Base-by-base conservation (phyloP, 2,797 vertebrate genomes). In the Tragopan temminckii region DNA sequence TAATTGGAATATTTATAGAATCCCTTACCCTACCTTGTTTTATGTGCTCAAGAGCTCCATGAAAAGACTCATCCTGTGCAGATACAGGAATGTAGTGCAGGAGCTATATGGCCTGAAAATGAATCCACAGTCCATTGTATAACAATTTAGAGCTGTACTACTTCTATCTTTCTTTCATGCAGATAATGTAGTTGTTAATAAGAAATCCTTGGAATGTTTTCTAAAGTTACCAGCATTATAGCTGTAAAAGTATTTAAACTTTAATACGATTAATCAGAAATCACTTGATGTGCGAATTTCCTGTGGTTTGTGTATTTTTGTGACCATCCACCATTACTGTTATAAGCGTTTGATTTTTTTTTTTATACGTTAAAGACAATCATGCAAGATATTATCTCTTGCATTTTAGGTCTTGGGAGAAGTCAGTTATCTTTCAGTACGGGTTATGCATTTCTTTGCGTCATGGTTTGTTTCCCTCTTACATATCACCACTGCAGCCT, bases 321-420 rank as follows among this genome's bases (percentile, higher is more conserved):
- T 66, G 31, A n/a, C 14, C 15, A 72, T 53, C 7, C 11, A 13
- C 3, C 4, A 19, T 62, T 61, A 11, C 3, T 58, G 3, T 50
- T 75, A 5, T 0, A 3, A 62, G n/a, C 16, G 21, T 58, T 80
- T 85, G 42, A 80, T 48, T 29, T 52, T 48, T n/a, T 5, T 6
- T 69, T 3, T 70, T 12, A 20, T 62, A 6, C 29, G 48, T 77
- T 61, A 27, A 29, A 50, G 31, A 48, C 42, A n/a, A 13, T 62
- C 1, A 4, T 58, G 13, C 0, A 1, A 45, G 29, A 7, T 43
- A 21, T 46, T 43, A 23, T 14, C 43, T 64, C 3, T 4, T 23
- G 52, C 4, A 0, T 80, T 90, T 80, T 35, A 55, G 11, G 3
- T 64, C 61, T 91, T 8, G 10, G 27, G 45, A 12, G 27, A 50